Conservation (phyloP, 23 tunicate genomes). For the Trididemnum clinides region DNA sequence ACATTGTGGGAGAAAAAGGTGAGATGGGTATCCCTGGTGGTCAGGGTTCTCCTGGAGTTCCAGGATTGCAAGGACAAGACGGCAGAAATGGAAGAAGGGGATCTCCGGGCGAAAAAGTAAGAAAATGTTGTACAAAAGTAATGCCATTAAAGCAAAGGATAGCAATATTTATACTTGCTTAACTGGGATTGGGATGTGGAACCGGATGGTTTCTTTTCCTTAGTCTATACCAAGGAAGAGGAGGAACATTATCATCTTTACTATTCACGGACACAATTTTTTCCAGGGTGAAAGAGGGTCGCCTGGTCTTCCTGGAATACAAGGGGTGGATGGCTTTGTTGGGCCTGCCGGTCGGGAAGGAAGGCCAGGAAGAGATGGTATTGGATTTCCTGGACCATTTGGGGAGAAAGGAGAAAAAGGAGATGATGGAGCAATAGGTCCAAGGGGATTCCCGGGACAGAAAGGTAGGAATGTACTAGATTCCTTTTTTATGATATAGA, state of each 20-base stretch:
- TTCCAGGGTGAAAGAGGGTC: conserved; percentile 60
- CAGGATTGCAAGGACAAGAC: conserved; percentile 64
- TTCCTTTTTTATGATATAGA: no score
- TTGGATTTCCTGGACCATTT: conserved; percentile 65
- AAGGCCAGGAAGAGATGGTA: conserved; percentile 42
- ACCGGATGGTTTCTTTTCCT: no score
- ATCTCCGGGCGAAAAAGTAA: conserved; percentile 71
- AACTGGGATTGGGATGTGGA: no score
- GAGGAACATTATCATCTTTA: no score
- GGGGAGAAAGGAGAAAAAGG: conserved; percentile 82
- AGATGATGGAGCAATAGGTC: conserved; percentile 47
- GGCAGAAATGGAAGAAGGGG: conserved; percentile 73
- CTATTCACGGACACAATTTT: no score
- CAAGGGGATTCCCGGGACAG: conserved; percentile 57
- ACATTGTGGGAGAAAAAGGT: conserved; percentile 63
- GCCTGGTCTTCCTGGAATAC: conserved; percentile 52
- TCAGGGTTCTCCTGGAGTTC: conserved; percentile 63
- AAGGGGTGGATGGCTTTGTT: conserved; percentile 52
- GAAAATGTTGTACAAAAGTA: not conserved
- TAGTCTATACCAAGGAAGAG: no score
- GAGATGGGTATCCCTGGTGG: conserved; percentile 75
- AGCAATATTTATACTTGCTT: no score
- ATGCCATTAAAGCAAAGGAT: no score
- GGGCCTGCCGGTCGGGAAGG: conserved; percentile 62
- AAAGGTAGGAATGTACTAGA: conserved; percentile 18